Percentiles rank a stretch among this genome's conserved stretches.
Evolutionary conservation across 2,113 vertebrate genomes (phyloP).

Genomic region (Acrocephalus arundinaceus): DNA sequence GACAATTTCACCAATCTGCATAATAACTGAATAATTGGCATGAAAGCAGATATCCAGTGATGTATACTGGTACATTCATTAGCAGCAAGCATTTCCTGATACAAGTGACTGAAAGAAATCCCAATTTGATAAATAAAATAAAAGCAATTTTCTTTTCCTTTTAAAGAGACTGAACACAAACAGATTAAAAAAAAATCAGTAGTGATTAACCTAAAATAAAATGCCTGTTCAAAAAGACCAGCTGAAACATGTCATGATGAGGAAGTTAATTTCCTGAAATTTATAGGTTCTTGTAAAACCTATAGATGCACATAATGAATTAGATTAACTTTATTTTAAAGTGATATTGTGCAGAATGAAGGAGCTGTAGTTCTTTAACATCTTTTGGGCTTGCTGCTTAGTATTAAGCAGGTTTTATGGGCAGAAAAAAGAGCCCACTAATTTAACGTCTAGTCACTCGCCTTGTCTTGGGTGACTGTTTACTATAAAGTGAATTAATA

Average conservation of each 20-base stretch:
- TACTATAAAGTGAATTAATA: background rate
- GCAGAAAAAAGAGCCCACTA: background rate
- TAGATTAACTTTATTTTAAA: conserved; percentile 61
- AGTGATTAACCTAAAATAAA: conserved; percentile 42
- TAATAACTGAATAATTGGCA: background rate
- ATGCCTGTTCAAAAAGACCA: background rate
- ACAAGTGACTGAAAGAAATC: background rate
- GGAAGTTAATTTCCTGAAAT: conserved; percentile 67
- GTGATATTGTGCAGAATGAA: conserved; percentile 10
- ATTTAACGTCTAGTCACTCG: background rate
- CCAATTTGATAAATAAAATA: background rate
- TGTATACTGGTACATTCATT: background rate
- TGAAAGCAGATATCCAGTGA: background rate
- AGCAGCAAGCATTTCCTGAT: background rate
- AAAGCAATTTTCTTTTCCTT: background rate
- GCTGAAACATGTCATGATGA: background rate
- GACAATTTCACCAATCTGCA: background rate
- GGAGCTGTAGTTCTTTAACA: conserved; percentile 2
- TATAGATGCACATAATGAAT: conserved; percentile 40
- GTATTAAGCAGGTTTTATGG: conserved; percentile 27
- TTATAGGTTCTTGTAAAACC: conserved; percentile 59
- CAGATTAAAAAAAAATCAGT: background rate
- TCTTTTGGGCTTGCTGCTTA: conserved; percentile 16
- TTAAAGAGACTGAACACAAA: background rate
- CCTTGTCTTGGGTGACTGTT: background rate